Evolutionary conservation across 2,888 invertebrate species (phyloP), one percentile per base, ranked within the genome.

Genomic region (Gandaritis pyraliata): DNA sequence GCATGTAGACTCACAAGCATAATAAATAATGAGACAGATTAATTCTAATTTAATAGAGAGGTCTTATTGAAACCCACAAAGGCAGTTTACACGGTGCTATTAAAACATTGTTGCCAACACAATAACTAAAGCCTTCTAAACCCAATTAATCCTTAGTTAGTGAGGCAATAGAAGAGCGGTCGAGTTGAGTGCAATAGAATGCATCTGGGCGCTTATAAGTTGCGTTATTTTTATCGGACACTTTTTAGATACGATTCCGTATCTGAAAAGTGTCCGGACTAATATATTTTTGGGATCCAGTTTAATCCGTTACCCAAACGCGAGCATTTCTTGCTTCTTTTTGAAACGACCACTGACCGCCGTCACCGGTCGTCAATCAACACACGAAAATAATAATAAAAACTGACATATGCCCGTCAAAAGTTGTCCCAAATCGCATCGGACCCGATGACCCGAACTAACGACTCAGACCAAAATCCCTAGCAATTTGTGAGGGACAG

Each of bases 371-470:
- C 85, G 88, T 90, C 90, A 88, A 88, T 90, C 89, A 88, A 81
- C 74, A 77, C 70, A 58, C 61, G 51, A 64, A 67, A 78, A 74
- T 79, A 85, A 86, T 86, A 90, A 89, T 85, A 86, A 83, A 77
- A 83, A 70, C 74, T 85, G 90, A 88, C 90, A 80, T 81, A 76
- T 77, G 78, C 78, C 86, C 86, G 90, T 90, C 91, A 92, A 85
- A 87, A 88, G 88, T 85, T 88, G 87, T 84, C 87, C 88, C 81
- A 90, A 91, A 92, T 92, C 92, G 88, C 88, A 90, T 92, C 90
- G 87, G 83, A 70, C 80, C 83, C 86, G 86, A 78, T 90, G 92
- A 92, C 92, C 91, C 91, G 82, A 53, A 86, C 90, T 92, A 91
- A 92, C 90, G 85, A 91, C 82, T 74, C 77, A 75, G 81, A 91